Evolutionary conservation across 2,888 invertebrate species (phyloP), one percentile per base, ranked within the genome.

Genomic region (Anaspis maculata): DNA sequence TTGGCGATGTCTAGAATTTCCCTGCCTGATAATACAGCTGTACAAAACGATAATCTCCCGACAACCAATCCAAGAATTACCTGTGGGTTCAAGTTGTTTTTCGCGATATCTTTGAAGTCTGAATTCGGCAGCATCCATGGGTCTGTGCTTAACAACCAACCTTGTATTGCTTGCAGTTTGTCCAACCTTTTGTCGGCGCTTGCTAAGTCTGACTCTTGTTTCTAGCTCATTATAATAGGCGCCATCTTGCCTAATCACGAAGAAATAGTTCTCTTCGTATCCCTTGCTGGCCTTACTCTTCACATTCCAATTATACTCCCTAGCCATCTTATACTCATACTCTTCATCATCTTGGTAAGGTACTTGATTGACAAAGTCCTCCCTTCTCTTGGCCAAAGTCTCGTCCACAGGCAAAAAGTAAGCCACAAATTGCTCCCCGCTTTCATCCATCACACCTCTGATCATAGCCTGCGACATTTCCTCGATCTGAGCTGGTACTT

Each of bases 391-490:
- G 45, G 78, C 77, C 46, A 96, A 70, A 0, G 97, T 97, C 6
- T 88, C 88, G 22, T 91, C 90, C 0, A 91, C 86, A 0, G 98
- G 98, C 43, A 97, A 68, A 70, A 98, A 99, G 68, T 98, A 97
- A 0, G 96, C 97, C 0, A 98, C 97, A 67, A 97, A 98, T 66
- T 97, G 96, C 66, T 97, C 95, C 13, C 97, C 96, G 55, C 90
- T 92, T 67, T 95, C 94, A 59, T 98, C 97, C 85, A 95, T 94
- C 62, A 98, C 96, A 82, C 97, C 98, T 63, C 91, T 89, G 68
- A 97, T 96, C 92, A 97, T 95, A 54, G 96, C 97, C 66, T 97
- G 95, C 15, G 94, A 94, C 95, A 97, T 96, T 62, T 95, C 92
- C 62, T 96, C 95, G 52, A 90, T 78, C 59, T 94, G 91, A 5